phyloP scores from a whole-genome alignment of 2,113 vertebrate species.

The Spea multiplicata region DNA sequence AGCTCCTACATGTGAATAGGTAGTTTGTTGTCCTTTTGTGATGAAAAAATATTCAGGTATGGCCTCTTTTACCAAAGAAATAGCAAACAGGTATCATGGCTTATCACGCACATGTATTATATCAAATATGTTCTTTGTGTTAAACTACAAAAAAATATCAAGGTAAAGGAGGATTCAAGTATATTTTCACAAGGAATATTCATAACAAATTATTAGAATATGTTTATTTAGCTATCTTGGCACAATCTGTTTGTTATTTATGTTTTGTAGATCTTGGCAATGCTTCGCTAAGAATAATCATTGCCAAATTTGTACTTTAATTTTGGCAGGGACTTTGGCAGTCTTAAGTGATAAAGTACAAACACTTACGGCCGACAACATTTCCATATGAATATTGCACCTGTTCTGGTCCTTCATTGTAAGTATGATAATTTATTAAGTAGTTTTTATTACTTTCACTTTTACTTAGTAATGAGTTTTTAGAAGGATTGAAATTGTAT shows the following conservation, averaged over 20 bases:
- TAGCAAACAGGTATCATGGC: too few species aligned
- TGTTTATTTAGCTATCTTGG: constrained; percentile 22
- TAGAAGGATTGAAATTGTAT: not conserved
- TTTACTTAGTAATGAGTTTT: not conserved
- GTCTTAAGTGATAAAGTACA: constrained; percentile 30
- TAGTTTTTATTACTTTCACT: not conserved
- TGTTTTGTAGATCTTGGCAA: constrained; percentile 36
- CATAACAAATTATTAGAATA: constrained; percentile 10
- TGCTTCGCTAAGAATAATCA: constrained; percentile 5
- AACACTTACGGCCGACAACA: constrained; percentile 23
- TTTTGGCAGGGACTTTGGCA: constrained; percentile 30
- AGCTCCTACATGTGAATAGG: too few species aligned
- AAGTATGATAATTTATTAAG: constrained; percentile 4
- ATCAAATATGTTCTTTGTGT: too few species aligned
- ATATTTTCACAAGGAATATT: constrained; percentile 7
- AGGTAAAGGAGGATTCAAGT: not conserved
- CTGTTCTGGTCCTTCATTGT: not conserved
- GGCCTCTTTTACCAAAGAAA: too few species aligned
- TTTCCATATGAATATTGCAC: constrained; percentile 42
- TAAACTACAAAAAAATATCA: not conserved
- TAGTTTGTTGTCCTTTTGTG: too few species aligned
- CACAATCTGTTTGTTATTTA: constrained; percentile 14
- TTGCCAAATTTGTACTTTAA: constrained; percentile 39
- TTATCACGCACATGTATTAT: too few species aligned
- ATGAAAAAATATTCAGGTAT: too few species aligned